These are phyloP conservation scores for Oligia latruncula DNA, from an alignment of 2,888 invertebrate species.

Conservation along the genomic window DNA sequence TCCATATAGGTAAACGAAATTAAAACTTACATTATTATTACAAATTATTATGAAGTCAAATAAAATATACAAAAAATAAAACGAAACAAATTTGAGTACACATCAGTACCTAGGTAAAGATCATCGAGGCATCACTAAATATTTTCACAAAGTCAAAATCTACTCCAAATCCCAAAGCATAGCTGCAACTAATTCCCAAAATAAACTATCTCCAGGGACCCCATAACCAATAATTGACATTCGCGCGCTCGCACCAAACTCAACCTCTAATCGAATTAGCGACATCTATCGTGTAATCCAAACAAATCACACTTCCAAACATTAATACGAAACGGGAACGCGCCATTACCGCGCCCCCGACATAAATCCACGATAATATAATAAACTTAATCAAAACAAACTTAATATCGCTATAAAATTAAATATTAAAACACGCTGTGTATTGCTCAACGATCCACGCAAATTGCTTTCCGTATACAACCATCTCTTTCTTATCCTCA, in stretches of 20 bases:
- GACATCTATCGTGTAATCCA: constrained; percentile 60
- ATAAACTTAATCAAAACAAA: constrained; percentile 87
- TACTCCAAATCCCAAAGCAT: neutral
- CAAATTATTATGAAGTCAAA: too few relatives aligned
- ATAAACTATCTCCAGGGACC: constrained; percentile 18
- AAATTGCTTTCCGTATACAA: constrained; percentile 72
- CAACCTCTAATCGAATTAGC: constrained; percentile 57
- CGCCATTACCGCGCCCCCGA: constrained; percentile 81
- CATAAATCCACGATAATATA: constrained; percentile 83
- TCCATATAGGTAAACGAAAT: too few relatives aligned
- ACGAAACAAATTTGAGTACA: too few relatives aligned
- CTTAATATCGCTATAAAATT: constrained; percentile 86
- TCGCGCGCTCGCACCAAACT: constrained; percentile 24
- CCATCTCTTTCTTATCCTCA: constrained; percentile 62
- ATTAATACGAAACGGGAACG: constrained; percentile 69
- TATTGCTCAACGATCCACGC: constrained; percentile 75
- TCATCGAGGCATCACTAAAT: neutral
- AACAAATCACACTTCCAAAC: constrained; percentile 69
- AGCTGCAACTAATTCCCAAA: constrained; percentile 15
- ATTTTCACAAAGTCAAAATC: neutral
- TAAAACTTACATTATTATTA: too few relatives aligned
- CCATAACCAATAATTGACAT: constrained; percentile 33
- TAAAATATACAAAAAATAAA: too few relatives aligned
- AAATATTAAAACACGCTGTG: constrained; percentile 87
- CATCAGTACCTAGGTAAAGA: neutral